Percentiles rank a stretch among this genome's conserved stretches.
These are phyloP conservation scores for Aleiodes sp. DNA, from an alignment of 1,140 invertebrate species.

Conservation along the genomic window DNA sequence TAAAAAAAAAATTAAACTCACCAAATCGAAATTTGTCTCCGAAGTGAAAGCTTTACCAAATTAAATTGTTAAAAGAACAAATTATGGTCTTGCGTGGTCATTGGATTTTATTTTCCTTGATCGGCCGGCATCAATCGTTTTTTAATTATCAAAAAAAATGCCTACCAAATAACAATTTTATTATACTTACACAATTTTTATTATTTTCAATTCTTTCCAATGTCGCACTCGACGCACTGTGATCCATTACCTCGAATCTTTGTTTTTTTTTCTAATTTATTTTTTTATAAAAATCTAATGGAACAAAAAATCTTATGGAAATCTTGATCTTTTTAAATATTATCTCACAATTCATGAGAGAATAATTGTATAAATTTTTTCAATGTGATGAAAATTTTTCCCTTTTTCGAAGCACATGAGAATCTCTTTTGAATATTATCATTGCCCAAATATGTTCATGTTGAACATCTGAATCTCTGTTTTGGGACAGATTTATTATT, in stretches of 20 bases:
- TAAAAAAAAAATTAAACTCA: background rate
- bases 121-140: background rate
- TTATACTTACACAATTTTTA: constrained; percentile 22
- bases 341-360: background rate
- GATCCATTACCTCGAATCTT: constrained; percentile 30
- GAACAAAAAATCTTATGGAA: constrained; percentile 20
- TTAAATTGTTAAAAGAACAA: constrained; percentile 1
- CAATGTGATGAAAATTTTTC: too few species aligned
- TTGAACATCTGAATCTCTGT: too few species aligned
- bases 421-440: too few species aligned
- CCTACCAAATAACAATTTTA: constrained; percentile 5
- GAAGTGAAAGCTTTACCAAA: constrained; percentile 31
- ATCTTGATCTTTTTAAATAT: constrained; percentile 10
- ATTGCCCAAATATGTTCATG: too few species aligned
- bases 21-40: constrained; percentile 18
- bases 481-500: too few species aligned
- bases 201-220: constrained; percentile 8
- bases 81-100: background rate
- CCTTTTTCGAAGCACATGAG: too few species aligned
- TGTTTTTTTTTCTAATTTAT: constrained; percentile 19
- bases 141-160: background rate
- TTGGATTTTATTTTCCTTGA: background rate
- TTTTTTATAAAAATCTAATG: constrained; percentile 13
- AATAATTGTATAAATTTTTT: too few species aligned
- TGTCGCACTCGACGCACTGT: constrained; percentile 31